These are phyloP conservation scores for Leptopilina syphax DNA, from an alignment of 2,888 invertebrate species.

Conservation along the genomic window DNA sequence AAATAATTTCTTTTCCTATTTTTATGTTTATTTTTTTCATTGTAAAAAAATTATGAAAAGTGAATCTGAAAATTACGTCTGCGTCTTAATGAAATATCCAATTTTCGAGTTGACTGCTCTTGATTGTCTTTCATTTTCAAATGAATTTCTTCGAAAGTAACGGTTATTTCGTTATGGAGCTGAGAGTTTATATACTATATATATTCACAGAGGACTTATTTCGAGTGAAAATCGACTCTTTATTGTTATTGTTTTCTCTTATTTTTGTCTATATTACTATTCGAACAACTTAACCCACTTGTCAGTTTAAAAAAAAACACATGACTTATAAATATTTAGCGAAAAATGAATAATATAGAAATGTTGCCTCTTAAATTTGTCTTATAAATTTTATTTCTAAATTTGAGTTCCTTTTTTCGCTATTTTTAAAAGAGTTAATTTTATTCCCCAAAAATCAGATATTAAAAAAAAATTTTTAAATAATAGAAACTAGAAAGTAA, in stretches of 20 bases:
- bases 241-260: conserved; percentile 19
- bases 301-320: not conserved
- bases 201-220: not conserved
- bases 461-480: too few relatives aligned
- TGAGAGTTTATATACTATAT: not conserved
- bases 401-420: too few relatives aligned
- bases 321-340: not conserved
- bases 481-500: too few relatives aligned
- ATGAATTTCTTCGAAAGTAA: conserved; percentile 19
- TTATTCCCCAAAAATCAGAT: too few relatives aligned
- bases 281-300: conserved; percentile 17
- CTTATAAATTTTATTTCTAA: too few relatives aligned
- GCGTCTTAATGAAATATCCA: conserved; percentile 3
- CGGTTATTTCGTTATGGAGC: not conserved
- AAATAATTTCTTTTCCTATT: not conserved
- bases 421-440: too few relatives aligned
- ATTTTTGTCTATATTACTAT: not conserved
- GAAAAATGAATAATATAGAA: not conserved
- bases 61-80: not conserved
- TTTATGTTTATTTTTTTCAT: not conserved
- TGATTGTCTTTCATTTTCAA: conserved; percentile 5
- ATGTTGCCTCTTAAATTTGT: not conserved
- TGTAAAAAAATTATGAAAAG: not conserved
- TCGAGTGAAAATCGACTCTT: conserved; percentile 7
- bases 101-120: conserved; percentile 5